Conservation (phyloP, 1,140 invertebrate species). For the Agrilus planipennis region DNA sequence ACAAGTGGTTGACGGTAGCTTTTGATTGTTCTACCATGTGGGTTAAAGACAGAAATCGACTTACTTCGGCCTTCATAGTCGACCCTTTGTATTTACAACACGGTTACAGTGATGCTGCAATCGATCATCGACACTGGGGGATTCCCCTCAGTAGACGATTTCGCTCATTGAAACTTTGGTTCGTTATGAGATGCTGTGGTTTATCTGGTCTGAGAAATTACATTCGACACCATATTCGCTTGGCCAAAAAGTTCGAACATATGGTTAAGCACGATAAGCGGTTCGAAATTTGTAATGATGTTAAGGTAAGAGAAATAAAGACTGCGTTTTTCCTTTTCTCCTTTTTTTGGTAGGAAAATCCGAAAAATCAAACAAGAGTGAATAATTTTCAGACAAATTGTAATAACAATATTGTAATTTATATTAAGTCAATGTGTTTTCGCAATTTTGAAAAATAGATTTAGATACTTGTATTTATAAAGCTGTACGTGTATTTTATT, state of each 20-base stretch:
- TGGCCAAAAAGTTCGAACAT: constrained; percentile 89
- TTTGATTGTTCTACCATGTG: constrained; percentile 98
- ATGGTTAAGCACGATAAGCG: constrained; percentile 72
- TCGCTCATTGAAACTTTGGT: constrained; percentile 93
- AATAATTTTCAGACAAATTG: too few relatives aligned
- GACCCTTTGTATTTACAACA: constrained; percentile 98
- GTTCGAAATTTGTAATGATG: constrained; percentile 93
- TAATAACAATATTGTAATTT: too few relatives aligned
- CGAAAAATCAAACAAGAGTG: too few relatives aligned
- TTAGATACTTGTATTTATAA: too few relatives aligned
- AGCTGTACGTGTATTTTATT: too few relatives aligned
- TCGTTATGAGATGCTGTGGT: constrained; percentile 88
- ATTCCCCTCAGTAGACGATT: constrained; percentile 89
- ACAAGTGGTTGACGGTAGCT: constrained; percentile 94
- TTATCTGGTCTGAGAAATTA: constrained; percentile 87
- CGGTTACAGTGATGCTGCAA: constrained; percentile 87
- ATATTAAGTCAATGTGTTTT: too few relatives aligned
- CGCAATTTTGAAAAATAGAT: too few relatives aligned
- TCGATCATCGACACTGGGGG: constrained; percentile 98
- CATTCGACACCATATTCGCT: constrained; percentile 79
- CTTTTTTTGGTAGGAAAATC: too few relatives aligned
- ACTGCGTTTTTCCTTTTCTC: too few relatives aligned
- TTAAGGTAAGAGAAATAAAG: too few relatives aligned
- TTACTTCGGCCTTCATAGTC: constrained; percentile 79
- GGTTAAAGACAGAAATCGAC: constrained; percentile 66